Evolutionary conservation across 1,140 invertebrate genomes (phyloP).

Genomic region (Xylocopa sonorina): DNA sequence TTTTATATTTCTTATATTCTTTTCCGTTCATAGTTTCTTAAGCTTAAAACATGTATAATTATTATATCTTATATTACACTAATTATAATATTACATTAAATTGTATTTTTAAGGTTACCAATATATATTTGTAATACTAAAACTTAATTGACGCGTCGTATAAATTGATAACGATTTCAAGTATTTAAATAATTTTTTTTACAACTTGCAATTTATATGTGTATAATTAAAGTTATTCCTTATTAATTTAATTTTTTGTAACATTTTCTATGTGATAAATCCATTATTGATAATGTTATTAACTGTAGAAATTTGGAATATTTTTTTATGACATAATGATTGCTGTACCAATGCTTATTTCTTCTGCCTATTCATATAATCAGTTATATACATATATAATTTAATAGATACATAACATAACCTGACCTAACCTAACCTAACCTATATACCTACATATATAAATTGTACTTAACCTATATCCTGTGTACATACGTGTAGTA

Average conservation of each 20-base stretch:
- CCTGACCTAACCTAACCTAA: no score
- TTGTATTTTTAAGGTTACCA: no score
- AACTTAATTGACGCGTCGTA: background rate
- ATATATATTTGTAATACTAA: constrained; percentile 30
- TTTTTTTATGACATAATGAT: background rate
- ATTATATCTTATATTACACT: background rate
- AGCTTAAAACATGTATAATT: background rate
- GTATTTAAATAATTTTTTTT: background rate
- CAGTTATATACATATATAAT: no score
- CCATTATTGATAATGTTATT: background rate
- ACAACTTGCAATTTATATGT: background rate
- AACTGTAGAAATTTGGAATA: background rate
- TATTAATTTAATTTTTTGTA: background rate
- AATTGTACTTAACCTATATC: no score
- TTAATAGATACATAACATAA: no score
- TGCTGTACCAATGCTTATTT: background rate
- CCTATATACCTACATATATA: no score
- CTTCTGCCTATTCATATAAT: no score
- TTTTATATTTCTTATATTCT: constrained; percentile 11
- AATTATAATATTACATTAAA: background rate
- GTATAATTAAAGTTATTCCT: background rate
- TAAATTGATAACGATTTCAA: background rate
- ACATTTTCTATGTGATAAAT: background rate
- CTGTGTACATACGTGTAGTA: background rate
- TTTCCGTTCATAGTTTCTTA: constrained; percentile 36